Evolutionary conservation across 2,113 vertebrate genomes (phyloP), one percentile per base, ranked within the genome.

Genomic region (Zapus hudsonius): DNA sequence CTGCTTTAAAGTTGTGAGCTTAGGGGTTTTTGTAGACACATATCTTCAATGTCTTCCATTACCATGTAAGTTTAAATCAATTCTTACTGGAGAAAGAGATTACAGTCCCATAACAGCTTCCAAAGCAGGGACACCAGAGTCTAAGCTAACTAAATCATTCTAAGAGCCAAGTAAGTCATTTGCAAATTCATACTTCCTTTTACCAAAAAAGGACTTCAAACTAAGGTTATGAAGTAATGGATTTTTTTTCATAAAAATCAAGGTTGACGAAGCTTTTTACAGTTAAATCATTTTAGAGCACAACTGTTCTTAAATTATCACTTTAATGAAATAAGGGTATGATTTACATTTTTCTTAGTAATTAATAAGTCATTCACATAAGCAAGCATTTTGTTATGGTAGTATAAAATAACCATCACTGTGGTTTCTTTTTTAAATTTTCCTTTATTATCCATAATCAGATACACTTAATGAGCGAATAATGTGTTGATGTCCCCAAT

Each of bases 291-390:
- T 47, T 87, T 31, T 47, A 44, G 47, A 63, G 57, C 7, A 13
- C 87, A 89, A 91, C 7, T n/a, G 9, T 63, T 89, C 64, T 92
- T 82, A 95, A 73, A 74, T 64, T 57, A 29, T 81, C 70, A 47
- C 55, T 89, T 88, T 61, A 76, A 89, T 3, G 87, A 52, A 57
- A 89, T 79, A 90, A 17, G 74, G 25, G 64, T 9, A 61, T 4
- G 59, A 42, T 36, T 44, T 66, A 78, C 2, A 27, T 29, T 66
- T 92, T 93, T 79, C 27, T 64, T 57, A 92, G 33, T 57, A 81
- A 89, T 40, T 85, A 81, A 92, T n/a, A n/a, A 57, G 15, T 73
- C 38, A 64, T 55, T 93, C 79, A 70, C 12, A 31, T 33, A 82
- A 88, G 38, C 31, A 91, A 90, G 29, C n/a, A 72, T 67, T 86